Percentiles rank a stretch among this genome's conserved stretches.
Conservation (phyloP, 1,140 invertebrate species). For the Pseudomyrmex concolor region DNA sequence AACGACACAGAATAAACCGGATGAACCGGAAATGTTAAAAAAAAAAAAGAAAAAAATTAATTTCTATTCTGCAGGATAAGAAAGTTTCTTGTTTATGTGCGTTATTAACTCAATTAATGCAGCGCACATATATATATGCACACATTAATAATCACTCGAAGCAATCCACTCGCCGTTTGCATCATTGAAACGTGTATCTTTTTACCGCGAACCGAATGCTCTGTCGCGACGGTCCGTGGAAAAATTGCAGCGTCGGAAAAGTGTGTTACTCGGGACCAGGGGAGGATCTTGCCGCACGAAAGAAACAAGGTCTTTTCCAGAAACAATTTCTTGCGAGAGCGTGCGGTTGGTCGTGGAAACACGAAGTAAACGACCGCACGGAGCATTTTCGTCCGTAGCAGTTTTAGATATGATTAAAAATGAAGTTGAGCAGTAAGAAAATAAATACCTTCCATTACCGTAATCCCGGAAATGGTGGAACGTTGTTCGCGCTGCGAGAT, state of each 20-base stretch:
- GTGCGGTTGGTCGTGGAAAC: constrained; percentile 12
- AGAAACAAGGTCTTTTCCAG: constrained; percentile 23
- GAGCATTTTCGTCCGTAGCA: constrained; percentile 22
- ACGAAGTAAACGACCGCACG: constrained; percentile 25
- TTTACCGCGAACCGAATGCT: constrained; percentile 11
- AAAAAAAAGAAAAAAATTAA: not conserved
- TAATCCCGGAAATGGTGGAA: constrained; percentile 46
- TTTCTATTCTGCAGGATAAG: not conserved
- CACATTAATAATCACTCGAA: constrained; percentile 25
- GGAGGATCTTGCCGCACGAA: constrained; percentile 9
- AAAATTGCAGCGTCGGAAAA: constrained; percentile 14
- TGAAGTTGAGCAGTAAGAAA: constrained; percentile 44
- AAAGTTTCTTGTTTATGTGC: constrained; percentile 8
- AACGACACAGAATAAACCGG: constrained; percentile 15
- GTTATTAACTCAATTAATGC: constrained; percentile 34
- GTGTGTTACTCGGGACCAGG: not conserved
- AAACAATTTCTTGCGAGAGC: constrained; percentile 38
- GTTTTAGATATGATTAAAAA: constrained; percentile 56
- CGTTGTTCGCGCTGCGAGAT: constrained; percentile 18
- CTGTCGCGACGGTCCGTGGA: not conserved
- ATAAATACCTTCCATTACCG: constrained; percentile 57
- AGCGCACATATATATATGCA: constrained; percentile 6
- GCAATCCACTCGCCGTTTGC: constrained; percentile 15
- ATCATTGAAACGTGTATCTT: constrained; percentile 43
- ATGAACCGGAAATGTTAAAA: constrained; percentile 19